Percentiles rank a stretch among this genome's conserved stretches.
phyloP scores from a whole-genome alignment of 2,888 invertebrate species.

The Anorthoa munda region DNA sequence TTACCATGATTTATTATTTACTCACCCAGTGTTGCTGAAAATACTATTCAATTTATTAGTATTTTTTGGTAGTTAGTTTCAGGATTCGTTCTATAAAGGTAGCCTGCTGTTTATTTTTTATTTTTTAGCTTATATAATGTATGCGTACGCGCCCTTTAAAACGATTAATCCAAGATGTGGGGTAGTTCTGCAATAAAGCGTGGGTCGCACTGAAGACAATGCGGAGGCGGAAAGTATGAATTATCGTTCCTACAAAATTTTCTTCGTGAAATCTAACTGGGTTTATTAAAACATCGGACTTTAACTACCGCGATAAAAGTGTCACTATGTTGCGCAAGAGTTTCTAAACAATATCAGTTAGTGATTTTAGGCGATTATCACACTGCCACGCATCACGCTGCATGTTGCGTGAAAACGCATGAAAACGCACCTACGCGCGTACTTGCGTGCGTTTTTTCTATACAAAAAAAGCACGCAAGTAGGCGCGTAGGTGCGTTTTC shows the following conservation, averaged over 20 bases:
- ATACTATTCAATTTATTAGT: background rate
- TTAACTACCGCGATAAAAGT: background rate
- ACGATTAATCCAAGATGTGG: background rate
- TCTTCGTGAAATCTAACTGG: slow-evolving; percentile 1
- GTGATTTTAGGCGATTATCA: no score
- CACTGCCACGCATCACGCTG: no score
- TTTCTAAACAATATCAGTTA: background rate
- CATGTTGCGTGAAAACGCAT: no score
- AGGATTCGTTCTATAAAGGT: background rate
- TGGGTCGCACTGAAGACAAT: background rate
- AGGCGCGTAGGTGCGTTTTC: no score
- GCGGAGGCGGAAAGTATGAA: background rate
- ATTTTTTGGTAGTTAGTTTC: background rate
- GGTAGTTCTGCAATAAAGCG: slow-evolving; percentile 16
- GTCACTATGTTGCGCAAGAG: slow-evolving; percentile 21
- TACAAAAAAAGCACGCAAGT: no score
- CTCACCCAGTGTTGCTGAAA: background rate
- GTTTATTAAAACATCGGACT: slow-evolving; percentile 2
- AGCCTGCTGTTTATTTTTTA: no score
- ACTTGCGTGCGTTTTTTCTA: no score
- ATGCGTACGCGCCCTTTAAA: background rate
- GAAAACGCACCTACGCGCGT: no score
- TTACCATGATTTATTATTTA: slow-evolving; percentile 6
- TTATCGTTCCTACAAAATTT: slow-evolving; percentile 11
- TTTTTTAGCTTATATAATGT: no score